Percentiles rank a stretch among this genome's conserved stretches.
Conservation (phyloP, 2,113 vertebrate species). For the Psilopsiagon aymara region DNA sequence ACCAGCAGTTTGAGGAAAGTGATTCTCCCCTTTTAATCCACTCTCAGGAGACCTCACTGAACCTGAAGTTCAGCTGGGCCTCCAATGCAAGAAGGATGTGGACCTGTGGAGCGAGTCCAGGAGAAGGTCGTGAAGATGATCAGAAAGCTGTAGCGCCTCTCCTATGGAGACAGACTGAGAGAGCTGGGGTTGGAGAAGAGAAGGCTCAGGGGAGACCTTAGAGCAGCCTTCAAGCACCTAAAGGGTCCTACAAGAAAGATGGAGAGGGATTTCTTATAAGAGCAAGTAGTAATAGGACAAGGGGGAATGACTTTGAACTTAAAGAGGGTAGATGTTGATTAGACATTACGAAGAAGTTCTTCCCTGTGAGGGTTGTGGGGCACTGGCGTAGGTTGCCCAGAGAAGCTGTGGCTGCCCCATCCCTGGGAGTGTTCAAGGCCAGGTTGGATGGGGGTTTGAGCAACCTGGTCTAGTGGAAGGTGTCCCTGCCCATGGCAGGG, state of each 20-base stretch:
- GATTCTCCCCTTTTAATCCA: background rate
- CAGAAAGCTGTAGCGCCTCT: background rate
- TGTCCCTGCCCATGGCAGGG: background rate
- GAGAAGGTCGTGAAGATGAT: background rate
- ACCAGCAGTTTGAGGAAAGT: background rate
- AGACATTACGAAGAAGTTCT: background rate
- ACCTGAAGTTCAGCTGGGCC: background rate
- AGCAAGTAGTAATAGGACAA: background rate
- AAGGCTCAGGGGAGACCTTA: background rate
- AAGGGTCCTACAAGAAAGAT: background rate
- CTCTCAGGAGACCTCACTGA: background rate
- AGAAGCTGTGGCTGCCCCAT: background rate
- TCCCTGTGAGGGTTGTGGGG: background rate
- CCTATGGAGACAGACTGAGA: background rate
- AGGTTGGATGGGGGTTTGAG: background rate
- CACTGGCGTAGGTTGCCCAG: background rate
- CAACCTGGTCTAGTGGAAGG: background rate
- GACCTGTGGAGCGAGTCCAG: background rate
- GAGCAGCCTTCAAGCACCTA: background rate
- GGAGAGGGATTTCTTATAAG: background rate
- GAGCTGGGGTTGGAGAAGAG: background rate
- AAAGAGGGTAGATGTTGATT: background rate
- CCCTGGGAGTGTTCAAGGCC: background rate
- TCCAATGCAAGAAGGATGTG: background rate
- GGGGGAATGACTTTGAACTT: background rate